Evolutionary conservation across 2,797 vertebrate genomes (phyloP).

Genomic region (Cygnus olor): DNA sequence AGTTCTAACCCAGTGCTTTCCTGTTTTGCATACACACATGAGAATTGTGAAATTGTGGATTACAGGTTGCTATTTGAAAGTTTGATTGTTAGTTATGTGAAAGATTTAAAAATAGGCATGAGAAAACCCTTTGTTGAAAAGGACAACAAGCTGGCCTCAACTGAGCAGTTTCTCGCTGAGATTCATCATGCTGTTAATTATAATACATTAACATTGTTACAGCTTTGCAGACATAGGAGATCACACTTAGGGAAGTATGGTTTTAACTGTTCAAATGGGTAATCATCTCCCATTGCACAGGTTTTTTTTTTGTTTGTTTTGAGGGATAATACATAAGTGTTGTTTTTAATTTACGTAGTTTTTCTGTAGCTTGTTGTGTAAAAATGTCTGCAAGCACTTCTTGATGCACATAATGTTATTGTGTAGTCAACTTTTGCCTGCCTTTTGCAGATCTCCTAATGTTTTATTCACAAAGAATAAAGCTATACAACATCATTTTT

Average conservation of each 20-base stretch:
- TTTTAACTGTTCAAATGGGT: not conserved
- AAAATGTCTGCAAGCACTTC: not conserved
- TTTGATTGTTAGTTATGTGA: not conserved
- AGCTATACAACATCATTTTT: not conserved
- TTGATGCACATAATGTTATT: not conserved
- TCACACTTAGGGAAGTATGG: not conserved
- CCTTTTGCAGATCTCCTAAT: not conserved
- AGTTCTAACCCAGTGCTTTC: not conserved
- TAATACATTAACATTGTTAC: not conserved
- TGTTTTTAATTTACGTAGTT: not conserved
- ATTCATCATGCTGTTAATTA: not conserved
- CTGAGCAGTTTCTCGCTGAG: not conserved
- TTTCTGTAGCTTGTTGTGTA: not conserved
- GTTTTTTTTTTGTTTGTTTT: not conserved
- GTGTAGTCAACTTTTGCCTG: not conserved
- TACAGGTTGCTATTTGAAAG: not conserved
- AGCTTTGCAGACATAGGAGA: not conserved
- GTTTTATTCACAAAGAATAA: not conserved
- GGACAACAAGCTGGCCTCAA: not conserved
- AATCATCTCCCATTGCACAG: not conserved
- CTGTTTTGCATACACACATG: not conserved
- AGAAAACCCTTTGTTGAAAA: not conserved
- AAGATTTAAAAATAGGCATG: not conserved
- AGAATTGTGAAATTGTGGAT: not conserved
- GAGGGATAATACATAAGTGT: accelerated